Percentiles rank a stretch among this genome's conserved stretches.
Evolutionary conservation across 2,113 vertebrate species (phyloP).

Genomic region (Calyptomena viridis): DNA sequence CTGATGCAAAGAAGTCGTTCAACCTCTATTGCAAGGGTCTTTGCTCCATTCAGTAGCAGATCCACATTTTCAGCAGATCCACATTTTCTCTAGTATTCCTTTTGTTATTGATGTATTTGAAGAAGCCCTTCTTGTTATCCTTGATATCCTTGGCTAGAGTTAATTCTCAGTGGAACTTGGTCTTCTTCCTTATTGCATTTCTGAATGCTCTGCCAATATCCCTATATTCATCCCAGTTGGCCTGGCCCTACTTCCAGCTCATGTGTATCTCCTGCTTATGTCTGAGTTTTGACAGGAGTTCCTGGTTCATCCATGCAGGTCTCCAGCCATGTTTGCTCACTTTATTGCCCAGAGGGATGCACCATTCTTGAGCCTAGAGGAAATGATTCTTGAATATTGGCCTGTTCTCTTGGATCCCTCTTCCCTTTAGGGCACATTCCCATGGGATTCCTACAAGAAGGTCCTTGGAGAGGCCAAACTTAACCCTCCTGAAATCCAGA

Average conservation of each 20-base stretch:
- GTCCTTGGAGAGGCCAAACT: neutral
- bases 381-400: neutral
- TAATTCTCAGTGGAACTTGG: neutral
- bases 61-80: neutral
- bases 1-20: neutral
- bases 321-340: neutral
- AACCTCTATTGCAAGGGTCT: neutral
- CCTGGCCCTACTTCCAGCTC: neutral
- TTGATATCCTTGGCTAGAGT: neutral
- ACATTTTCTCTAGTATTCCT: neutral
- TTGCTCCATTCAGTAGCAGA: neutral
- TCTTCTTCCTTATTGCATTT: neutral
- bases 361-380: neutral
- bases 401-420: neutral
- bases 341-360: neutral
- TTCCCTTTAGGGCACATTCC: neutral
- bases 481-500: neutral
- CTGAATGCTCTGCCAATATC: neutral
- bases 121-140: neutral
- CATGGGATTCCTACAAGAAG: neutral
- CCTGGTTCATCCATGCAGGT: neutral
- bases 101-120: neutral
- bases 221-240: neutral
- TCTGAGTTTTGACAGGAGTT: neutral
- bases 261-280: neutral